Base-by-base conservation (phyloP, 92 coral and sea anemone genomes). In the Epizoanthus ramosus region DNA sequence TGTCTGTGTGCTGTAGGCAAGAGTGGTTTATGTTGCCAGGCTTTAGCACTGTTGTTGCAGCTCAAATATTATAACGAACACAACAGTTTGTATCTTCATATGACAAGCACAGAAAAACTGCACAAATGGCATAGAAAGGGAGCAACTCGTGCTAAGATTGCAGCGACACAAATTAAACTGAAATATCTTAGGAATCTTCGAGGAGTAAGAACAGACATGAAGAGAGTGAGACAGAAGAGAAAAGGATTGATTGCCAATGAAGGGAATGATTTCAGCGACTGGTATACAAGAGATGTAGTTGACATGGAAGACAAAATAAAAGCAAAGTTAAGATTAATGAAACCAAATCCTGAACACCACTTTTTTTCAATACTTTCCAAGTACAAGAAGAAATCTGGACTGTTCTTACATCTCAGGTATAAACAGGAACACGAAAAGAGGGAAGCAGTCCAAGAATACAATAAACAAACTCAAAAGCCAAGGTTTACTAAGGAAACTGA, bases 131-230 rank as follows among this genome's bases (percentile, higher is more conserved):
- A 87, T 52, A 1, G 13, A 61, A 82, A 87, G 45, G 80, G 80
- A 68, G 25, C 82, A 14, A 23, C 71, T 19, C 4, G 67, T 9
- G n/a, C 25, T 47, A 71, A 57, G 45, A 39, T 35, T 52, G 41
- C 84, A 58, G 87, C 87, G 31, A 9, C 87, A 75, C 84, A 83
- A 12, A 83, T 84, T 2, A 88, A 84, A 76, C 63, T 70, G 3
- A 83, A 83, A 69, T 79, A 71, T 31, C 37, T 84, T 5, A 71
- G 81, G 60, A 84, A 84, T 72, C 79, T 84, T 16, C 41, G 81
- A 23, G 85, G 83, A 88, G 88, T 83, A 35, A 77, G 88, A 15
- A 6, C 24, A 41, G 81, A 41, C 17, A 76, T 88, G 6, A 88
- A 83, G n/a, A 19, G 3, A 17, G 37, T 39, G 31, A 88, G 83